Evolutionary conservation across 2,113 vertebrate genomes (phyloP), one percentile per base, ranked within the genome.

Genomic region (Otus sunia): DNA sequence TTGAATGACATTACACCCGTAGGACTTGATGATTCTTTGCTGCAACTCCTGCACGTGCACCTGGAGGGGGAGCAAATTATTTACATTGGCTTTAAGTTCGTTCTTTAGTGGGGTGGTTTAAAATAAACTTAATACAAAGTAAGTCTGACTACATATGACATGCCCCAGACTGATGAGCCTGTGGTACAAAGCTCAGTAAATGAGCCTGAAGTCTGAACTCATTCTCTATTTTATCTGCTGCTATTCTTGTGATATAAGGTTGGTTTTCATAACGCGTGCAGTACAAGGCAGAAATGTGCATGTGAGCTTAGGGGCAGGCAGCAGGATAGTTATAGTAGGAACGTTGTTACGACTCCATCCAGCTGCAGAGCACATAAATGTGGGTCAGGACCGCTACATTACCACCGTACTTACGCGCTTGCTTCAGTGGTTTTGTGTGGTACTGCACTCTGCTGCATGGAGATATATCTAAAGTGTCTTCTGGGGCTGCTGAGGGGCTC

Each of bases 81-180:
- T 73, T 23, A 7, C 14, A 0, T 21, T 23, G 34, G 15, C 23
- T 66, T 75, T 27, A 21, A 27, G 9, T 29, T 15, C 30, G 41
- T 26, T 47, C 15, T 30, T 29, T 12, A 25, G 1, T 21, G 12
- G 11, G 1, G 5, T 4, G 5, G 4, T 39, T 17, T 62, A 41
- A 62, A 60, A 60, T 36, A 29, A 66, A 32, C 25, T 26, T 26
- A 0, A 5, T 11, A 5, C 22, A 7, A 69, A 4, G n/a, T 41
- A 10, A n/a, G 4, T n/a, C 23, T 32, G 53, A 11, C 20, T 2
- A 2, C 2, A 10, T 5, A 25, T 32, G 37, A 26, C 0, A 0
- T 23, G 39, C 22, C 59, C n/a, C 66, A 68, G 66, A 5, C 60
- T 0, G 18, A 13, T 0, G 18, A 13, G 12, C 15, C 15, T 9